Evolutionary conservation across 2,888 invertebrate species (phyloP).

Genomic region (Sicus ferrugineus): DNA sequence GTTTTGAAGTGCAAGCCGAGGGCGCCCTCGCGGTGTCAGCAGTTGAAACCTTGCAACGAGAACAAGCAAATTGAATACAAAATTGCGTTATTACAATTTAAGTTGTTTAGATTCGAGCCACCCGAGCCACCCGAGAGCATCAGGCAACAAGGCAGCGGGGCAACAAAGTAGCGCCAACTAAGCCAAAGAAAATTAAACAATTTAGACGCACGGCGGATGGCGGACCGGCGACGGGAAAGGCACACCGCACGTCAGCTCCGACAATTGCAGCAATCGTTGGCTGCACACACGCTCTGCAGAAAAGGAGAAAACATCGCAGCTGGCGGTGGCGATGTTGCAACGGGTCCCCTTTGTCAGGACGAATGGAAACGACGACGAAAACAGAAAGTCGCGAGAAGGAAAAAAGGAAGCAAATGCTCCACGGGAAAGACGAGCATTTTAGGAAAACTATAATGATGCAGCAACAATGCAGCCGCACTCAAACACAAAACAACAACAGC

Average conservation of each 20-base stretch:
- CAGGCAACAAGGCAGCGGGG: background rate
- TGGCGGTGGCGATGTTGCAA: conserved; percentile 13
- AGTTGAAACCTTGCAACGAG: background rate
- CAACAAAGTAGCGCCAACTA: background rate
- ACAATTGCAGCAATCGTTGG: conserved; percentile 19
- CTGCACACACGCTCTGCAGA: background rate
- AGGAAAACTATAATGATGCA: no score
- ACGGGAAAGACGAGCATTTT: background rate
- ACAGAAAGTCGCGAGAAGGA: background rate
- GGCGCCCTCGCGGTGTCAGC: no score
- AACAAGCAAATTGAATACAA: background rate
- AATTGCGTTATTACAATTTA: conserved; percentile 1
- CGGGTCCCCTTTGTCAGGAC: conserved; percentile 1
- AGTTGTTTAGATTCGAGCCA: background rate
- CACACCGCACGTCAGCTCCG: background rate
- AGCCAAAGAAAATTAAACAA: conserved; percentile 26
- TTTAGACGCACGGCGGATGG: conserved; percentile 19
- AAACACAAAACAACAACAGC: background rate
- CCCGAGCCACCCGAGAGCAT: background rate
- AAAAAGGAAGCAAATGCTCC: background rate
- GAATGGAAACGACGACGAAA: background rate
- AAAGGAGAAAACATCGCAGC: conserved; percentile 9
- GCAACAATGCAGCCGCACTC: conserved; percentile 14
- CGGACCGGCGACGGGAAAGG: conserved; percentile 6
- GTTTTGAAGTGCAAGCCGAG: no score